A percentile compares a stretch with the other conserved stretches of the same genome.
Evolutionary conservation across 2,113 vertebrate genomes (phyloP).

Genomic region (Phyllostomus discolor): DNA sequence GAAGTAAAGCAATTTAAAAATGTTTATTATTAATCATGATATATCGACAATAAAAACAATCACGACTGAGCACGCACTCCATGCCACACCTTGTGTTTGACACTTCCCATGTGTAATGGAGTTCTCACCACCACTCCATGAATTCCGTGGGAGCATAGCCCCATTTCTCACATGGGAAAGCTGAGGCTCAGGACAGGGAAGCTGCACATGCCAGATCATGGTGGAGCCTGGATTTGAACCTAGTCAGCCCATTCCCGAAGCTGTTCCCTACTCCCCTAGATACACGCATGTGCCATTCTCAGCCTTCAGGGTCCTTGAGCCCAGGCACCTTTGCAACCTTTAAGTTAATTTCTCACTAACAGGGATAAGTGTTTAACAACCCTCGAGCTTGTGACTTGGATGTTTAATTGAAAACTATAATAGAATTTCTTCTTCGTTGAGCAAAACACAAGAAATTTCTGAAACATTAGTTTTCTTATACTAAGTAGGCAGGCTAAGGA

Average conservation of each 20-base stretch:
- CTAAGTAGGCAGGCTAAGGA: background rate
- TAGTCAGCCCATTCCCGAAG: background rate
- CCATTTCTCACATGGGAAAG: background rate
- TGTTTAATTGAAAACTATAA: constrained; percentile 4
- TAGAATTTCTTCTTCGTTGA: constrained; percentile 19
- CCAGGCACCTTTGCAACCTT: background rate
- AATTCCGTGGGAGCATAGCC: background rate
- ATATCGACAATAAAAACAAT: background rate
- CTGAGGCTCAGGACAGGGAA: background rate
- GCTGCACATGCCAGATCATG: too few species aligned
- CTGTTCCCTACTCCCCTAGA: background rate
- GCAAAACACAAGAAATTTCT: background rate
- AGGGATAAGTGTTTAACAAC: background rate
- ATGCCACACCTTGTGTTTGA: background rate
- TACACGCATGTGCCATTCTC: fast-evolving
- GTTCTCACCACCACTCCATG: background rate
- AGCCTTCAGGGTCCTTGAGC: background rate
- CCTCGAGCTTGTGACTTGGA: background rate
- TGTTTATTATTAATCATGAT: background rate
- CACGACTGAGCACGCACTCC: background rate
- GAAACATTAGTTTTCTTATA: background rate
- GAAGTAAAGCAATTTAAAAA: background rate
- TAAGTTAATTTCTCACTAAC: background rate
- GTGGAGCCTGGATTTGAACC: background rate
- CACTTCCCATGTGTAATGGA: background rate